These are phyloP conservation scores for Labrus mixtus DNA, from an alignment of 2,113 vertebrate genomes.

Conservation along the genomic window DNA sequence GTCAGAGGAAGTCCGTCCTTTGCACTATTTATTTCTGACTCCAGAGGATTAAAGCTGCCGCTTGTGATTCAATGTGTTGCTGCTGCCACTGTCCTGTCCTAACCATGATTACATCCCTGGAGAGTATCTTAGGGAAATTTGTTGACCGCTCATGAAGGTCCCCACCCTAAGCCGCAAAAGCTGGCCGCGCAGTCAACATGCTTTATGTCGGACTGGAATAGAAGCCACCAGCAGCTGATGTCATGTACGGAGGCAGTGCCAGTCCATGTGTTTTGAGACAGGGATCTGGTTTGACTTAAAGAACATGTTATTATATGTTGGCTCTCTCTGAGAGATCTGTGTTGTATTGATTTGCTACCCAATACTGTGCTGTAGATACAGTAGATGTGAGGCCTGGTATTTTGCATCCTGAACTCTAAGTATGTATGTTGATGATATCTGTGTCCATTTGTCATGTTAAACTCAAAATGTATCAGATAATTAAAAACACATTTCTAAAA, in stretches of 20 bases:
- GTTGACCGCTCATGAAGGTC: constrained; percentile 65
- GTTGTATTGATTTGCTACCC: constrained; percentile 1
- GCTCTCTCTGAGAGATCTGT: constrained; percentile 12
- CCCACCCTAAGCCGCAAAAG: constrained; percentile 73
- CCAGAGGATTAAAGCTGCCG: constrained; percentile 11
- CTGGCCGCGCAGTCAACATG: constrained; percentile 51
- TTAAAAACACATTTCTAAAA: too few species aligned
- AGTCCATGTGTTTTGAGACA: constrained; percentile 22
- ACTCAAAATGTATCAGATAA: too few species aligned
- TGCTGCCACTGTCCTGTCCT: constrained; percentile 42
- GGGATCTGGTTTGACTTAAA: constrained; percentile 2
- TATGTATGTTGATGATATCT: too few species aligned
- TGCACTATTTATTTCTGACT: constrained; percentile 7
- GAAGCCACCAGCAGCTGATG: constrained; percentile 66
- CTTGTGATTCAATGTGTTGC: constrained; percentile 25
- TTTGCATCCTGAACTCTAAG: not conserved
- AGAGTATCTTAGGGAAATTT: constrained; percentile 60
- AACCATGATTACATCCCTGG: constrained; percentile 62
- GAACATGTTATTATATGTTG: constrained; percentile 12
- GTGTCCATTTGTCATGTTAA: too few species aligned
- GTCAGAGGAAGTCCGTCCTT: constrained; percentile 16
- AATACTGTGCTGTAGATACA: not conserved
- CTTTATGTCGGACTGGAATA: constrained; percentile 66
- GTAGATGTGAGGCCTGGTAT: not conserved
- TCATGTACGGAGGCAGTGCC: constrained; percentile 57